phyloP scores from a whole-genome alignment of 2,888 invertebrate genomes.

The Diadegma fenestrale region DNA sequence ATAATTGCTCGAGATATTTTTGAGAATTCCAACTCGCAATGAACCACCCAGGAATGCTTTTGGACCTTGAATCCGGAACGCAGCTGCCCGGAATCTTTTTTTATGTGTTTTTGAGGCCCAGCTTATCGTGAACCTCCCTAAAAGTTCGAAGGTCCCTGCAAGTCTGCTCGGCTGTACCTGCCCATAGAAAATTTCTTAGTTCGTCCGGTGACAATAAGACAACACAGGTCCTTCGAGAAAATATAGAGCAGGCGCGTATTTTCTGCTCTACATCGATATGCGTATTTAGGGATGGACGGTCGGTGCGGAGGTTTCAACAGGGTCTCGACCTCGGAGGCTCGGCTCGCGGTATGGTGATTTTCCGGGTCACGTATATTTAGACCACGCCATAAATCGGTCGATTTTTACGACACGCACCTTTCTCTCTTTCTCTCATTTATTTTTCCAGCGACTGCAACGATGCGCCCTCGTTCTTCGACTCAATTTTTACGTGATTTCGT shows the following conservation, averaged over 20 bases:
- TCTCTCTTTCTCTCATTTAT: constrained; percentile 23
- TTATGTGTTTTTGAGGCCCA: constrained; percentile 32
- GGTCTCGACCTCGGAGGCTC: constrained; percentile 64
- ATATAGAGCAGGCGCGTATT: constrained; percentile 57
- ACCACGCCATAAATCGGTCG: constrained; percentile 65
- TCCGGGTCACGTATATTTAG: constrained; percentile 39
- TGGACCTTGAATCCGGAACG: constrained; percentile 24
- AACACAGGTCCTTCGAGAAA: constrained; percentile 53
- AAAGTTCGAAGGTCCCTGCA: constrained; percentile 53
- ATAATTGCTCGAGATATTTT: constrained; percentile 3
- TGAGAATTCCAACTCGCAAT: neutral
- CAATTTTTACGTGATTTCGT: constrained; percentile 65
- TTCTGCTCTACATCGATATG: constrained; percentile 47
- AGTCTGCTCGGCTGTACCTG: constrained; percentile 43
- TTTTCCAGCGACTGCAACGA: constrained; percentile 22
- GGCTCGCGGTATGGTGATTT: constrained; percentile 59
- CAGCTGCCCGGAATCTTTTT: constrained; percentile 42
- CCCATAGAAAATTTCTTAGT: constrained; percentile 30
- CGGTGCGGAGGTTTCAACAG: constrained; percentile 33
- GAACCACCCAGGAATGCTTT: constrained; percentile 16
- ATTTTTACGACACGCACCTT: constrained; percentile 57
- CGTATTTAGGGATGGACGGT: constrained; percentile 8
- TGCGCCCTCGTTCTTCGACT: constrained; percentile 46
- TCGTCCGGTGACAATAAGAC: constrained; percentile 44
- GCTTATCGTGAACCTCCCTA: constrained; percentile 46